Conservation (phyloP, 2,113 vertebrate genomes). For the Podilymbus podiceps region DNA sequence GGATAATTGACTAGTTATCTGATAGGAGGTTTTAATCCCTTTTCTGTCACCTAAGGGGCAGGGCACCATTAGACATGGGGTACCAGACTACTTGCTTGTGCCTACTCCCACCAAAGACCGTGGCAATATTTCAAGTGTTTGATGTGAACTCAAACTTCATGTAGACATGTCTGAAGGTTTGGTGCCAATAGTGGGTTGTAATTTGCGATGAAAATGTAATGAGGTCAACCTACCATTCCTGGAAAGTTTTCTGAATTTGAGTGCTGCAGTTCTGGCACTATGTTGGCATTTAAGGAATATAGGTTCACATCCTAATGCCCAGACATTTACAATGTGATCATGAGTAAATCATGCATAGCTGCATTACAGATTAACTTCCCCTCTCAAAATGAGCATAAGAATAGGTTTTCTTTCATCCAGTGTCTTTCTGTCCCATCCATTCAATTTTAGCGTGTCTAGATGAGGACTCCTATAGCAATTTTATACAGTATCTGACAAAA, state of each 20-base stretch:
- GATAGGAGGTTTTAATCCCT: neutral
- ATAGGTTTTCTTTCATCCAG: neutral
- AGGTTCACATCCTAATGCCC: neutral
- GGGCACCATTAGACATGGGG: neutral
- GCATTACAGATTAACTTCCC: neutral
- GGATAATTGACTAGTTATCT: neutral
- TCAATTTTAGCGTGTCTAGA: neutral
- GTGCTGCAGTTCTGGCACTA: neutral
- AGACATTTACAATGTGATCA: neutral
- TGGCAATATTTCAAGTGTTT: neutral
- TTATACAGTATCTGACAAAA: neutral
- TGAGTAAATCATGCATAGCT: neutral
- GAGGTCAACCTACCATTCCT: neutral
- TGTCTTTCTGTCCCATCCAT: neutral
- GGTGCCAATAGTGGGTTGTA: neutral
- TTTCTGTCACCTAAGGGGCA: neutral
- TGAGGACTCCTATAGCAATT: neutral
- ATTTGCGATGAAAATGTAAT: neutral
- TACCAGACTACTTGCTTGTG: neutral
- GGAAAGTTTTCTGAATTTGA: neutral
- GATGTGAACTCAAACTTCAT: neutral
- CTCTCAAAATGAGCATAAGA: neutral
- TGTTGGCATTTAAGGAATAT: neutral
- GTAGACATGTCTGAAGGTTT: neutral
- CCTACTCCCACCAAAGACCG: neutral